Percentiles rank a stretch among this genome's conserved stretches.
Conservation (phyloP, 1,140 invertebrate species). For the Lordiphosa mommai region DNA sequence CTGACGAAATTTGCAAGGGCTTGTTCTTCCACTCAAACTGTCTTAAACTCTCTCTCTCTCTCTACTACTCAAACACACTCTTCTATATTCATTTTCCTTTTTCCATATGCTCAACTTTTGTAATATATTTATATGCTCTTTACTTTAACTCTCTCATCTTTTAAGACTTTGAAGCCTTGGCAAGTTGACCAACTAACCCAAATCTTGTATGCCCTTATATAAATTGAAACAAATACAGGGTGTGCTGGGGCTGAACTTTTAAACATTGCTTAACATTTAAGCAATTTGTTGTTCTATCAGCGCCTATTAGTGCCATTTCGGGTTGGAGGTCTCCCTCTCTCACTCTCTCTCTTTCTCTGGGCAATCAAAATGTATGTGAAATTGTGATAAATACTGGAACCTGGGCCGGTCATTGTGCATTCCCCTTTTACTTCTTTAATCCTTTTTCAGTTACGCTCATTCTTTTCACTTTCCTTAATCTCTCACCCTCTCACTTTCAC, state of each 20-base stretch:
- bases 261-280: conserved; percentile 5
- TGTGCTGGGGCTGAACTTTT: conserved; percentile 17
- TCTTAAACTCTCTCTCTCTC: conserved; percentile 6
- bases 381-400: no score
- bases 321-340: conserved; percentile 17
- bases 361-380: no score
- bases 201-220: no score
- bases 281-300: conserved; percentile 2
- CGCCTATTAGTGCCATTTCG: conserved; percentile 56
- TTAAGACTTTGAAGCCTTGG: conserved; percentile 21
- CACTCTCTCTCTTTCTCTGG: conserved; percentile 1
- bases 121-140: conserved; percentile 64
- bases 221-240: not conserved
- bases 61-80: not conserved
- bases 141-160: conserved; percentile 2
- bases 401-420: not conserved
- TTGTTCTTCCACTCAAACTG: conserved; percentile 10
- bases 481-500: conserved; percentile 20
- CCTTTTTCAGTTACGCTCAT: not conserved
- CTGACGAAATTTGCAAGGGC: not conserved
- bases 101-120: conserved; percentile 46
- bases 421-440: not conserved
- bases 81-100: no score
- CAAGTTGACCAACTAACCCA: not conserved
- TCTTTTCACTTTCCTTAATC: conserved; percentile 5